Conservation (phyloP, 1,140 invertebrate genomes). For the Drosophila guanche region DNA sequence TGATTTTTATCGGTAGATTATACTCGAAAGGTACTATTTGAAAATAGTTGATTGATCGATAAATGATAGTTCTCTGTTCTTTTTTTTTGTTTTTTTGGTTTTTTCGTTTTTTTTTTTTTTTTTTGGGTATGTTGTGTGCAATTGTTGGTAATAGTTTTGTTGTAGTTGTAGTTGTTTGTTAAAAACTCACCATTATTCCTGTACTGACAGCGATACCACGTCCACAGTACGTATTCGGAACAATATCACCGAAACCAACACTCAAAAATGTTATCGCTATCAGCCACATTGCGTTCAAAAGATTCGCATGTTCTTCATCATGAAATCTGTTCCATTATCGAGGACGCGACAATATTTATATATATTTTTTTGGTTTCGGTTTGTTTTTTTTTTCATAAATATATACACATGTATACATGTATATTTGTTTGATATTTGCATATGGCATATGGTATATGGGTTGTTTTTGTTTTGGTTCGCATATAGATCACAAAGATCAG, state of each 20-base stretch:
- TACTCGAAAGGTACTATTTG: slow-evolving; percentile 2
- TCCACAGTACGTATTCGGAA: slow-evolving; percentile 99
- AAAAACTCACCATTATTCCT: slow-evolving; percentile 96
- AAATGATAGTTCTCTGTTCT: slow-evolving; percentile 8
- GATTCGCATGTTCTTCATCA: slow-evolving; percentile 98
- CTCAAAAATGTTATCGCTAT: slow-evolving; percentile 99
- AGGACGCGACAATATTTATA: slow-evolving; percentile 14
- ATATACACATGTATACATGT: slow-evolving; percentile 31
- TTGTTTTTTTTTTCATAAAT: slow-evolving; percentile 2
- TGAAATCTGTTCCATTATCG: slow-evolving; percentile 90
- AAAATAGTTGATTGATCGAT: slow-evolving; percentile 21
- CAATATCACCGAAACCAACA: slow-evolving; percentile 99
- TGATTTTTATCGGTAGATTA: slow-evolving; percentile 38
- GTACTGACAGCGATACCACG: slow-evolving; percentile 98
- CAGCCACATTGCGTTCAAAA: slow-evolving; percentile 99
- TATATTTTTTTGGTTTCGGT: slow-evolving; percentile 7
- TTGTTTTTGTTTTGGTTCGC: slow-evolving; percentile 14
- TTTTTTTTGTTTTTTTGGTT: slow-evolving; percentile 2
- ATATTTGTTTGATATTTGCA: slow-evolving; percentile 16
- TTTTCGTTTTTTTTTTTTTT: slow-evolving; percentile 12
- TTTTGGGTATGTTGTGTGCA: slow-evolving; percentile 49
- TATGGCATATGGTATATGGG: no score
- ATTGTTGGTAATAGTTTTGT: slow-evolving; percentile 36
- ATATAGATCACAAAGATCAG: slow-evolving; percentile 23
- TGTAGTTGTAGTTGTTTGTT: slow-evolving; percentile 36